phyloP scores from a whole-genome alignment of 2,797 vertebrate species.

The Helostoma temminkii region DNA sequence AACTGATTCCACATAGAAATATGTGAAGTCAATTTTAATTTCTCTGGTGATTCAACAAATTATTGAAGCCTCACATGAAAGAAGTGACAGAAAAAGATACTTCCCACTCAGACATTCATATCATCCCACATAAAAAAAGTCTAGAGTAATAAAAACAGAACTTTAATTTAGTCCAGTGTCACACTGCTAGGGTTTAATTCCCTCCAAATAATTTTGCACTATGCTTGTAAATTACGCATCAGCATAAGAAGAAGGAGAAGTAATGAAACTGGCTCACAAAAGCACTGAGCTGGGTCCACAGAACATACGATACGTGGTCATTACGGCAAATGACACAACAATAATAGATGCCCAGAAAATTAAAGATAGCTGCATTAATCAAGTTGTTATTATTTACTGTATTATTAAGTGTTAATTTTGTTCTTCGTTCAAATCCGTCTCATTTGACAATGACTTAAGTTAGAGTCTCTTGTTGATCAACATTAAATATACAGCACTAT shows the following conservation, averaged over 20 bases:
- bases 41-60: conserved; percentile 12
- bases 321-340: conserved; percentile 18
- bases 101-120: conserved; percentile 31
- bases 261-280: conserved; percentile 20
- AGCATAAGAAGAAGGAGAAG: conserved; percentile 14
- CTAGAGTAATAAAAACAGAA: conserved; percentile 16
- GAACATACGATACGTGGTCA: not conserved
- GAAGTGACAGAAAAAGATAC: conserved; percentile 11
- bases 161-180: conserved; percentile 50
- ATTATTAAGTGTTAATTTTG: too few species aligned
- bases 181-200: conserved; percentile 40
- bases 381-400: too few species aligned
- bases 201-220: conserved; percentile 29
- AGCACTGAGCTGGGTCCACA: conserved; percentile 19
- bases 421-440: not conserved
- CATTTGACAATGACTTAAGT: not conserved
- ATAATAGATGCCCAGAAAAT: not conserved
- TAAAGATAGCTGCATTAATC: too few species aligned
- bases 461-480: not conserved
- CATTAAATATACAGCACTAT: too few species aligned
- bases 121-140: conserved; percentile 27
- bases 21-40: conserved; percentile 8
- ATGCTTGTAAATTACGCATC: conserved; percentile 46
- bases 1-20: not conserved
- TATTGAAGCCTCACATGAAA: conserved; percentile 35